Evolutionary conservation across 2,113 vertebrate genomes (phyloP).

Genomic region (Mungos mungo): DNA sequence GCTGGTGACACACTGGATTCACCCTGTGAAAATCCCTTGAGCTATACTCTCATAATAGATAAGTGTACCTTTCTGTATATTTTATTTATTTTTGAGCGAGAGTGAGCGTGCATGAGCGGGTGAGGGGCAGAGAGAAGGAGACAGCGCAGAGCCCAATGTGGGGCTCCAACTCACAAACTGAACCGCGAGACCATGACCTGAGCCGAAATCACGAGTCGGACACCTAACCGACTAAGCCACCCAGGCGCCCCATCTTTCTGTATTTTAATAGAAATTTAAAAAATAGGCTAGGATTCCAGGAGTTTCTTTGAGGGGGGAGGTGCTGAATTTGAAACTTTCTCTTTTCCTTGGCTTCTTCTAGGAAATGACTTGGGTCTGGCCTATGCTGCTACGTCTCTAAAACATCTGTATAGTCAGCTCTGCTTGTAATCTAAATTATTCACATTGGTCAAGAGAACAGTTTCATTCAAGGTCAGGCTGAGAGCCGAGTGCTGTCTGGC

Average conservation of each 20-base stretch:
- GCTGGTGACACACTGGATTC: neutral
- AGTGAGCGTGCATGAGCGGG: too few relatives aligned
- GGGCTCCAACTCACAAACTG: too few relatives aligned
- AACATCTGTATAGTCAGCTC: neutral
- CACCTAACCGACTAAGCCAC: too few relatives aligned
- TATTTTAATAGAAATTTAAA: neutral
- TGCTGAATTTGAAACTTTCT: neutral
- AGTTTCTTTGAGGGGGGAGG: neutral
- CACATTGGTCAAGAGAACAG: neutral
- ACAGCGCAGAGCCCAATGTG: too few relatives aligned
- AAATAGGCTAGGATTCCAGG: neutral
- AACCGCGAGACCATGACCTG: too few relatives aligned
- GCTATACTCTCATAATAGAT: neutral
- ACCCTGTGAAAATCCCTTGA: neutral
- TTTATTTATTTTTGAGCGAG: too few relatives aligned
- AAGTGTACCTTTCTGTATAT: neutral
- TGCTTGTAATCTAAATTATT: neutral
- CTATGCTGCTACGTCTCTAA: neutral
- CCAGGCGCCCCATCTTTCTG: too few relatives aligned
- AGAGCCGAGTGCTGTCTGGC: neutral
- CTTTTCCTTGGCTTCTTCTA: neutral
- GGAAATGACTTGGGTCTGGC: neutral
- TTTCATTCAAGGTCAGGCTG: neutral
- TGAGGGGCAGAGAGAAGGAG: too few relatives aligned
- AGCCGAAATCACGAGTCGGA: too few relatives aligned